Evolutionary conservation across 2,113 vertebrate species (phyloP), one percentile per base, ranked within the genome.

Genomic region (Apeltes quadracus): DNA sequence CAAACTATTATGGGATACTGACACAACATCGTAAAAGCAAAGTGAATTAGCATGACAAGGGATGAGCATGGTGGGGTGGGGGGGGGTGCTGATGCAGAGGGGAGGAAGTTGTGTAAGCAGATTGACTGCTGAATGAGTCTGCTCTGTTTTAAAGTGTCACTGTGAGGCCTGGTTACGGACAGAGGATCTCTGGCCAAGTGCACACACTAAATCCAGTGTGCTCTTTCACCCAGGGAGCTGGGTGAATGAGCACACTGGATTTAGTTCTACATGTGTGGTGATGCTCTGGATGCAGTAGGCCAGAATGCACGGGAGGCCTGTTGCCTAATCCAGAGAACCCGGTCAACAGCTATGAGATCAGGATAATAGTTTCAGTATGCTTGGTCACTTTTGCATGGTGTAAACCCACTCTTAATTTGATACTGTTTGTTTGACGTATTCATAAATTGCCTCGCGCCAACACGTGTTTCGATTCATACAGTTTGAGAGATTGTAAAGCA

Each of bases 181-280:
- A 84, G 84, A 82, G 77, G 84, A 85, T 82, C 78, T 82, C 71
- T 62, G 74, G 53, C 92, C 92, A 93, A 90, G 89, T 92, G 92
- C 85, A 88, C 77, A 87, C 84, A 87, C 79, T 92, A 90, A 91
- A 92, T 90, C 86, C 84, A 79, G 62, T 29, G 53, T 73, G 76
- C 59, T 68, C 63, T 78, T 85, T 50, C 75, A 71, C 77, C 72
- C 77, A 32, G 61, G 48, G 66, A 85, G 76, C 83, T 70, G 57
- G 78, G 87, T 87, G 74, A 57, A 71, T n/a, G n/a, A n/a, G n/a
- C n/a, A n/a, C n/a, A n/a, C n/a, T n/a, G n/a, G n/a, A n/a, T n/a
- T n/a, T 73, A 59, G 62, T 79, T 81, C 87, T 84, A 56, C 81
- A 84, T 87, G 87, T 89, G 85, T 88, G 86, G 86, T 68, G 81